Conservation (phyloP, 2,113 vertebrate species). For the Peromyscus polionotus region DNA sequence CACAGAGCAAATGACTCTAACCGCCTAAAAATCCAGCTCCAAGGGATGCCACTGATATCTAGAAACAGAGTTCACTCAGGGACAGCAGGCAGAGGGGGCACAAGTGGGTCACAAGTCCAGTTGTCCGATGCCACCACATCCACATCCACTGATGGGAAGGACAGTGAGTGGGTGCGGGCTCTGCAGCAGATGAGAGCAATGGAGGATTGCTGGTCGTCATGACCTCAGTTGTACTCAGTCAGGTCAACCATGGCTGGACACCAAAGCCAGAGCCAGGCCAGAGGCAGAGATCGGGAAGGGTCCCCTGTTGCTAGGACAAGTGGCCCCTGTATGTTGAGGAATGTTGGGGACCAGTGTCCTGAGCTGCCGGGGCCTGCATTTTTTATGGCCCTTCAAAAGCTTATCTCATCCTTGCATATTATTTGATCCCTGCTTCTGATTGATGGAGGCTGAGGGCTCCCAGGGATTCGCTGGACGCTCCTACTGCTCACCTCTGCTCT, state of each 20-base stretch:
- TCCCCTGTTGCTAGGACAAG: background rate
- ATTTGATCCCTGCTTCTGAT: background rate
- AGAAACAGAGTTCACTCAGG: background rate
- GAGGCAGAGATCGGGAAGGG: background rate
- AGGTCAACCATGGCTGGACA: background rate
- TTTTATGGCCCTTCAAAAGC: background rate
- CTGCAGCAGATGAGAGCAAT: background rate
- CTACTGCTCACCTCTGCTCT: background rate
- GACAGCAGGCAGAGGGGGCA: background rate
- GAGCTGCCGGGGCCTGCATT: background rate
- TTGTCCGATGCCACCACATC: background rate
- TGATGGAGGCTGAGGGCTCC: background rate
- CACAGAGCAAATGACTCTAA: background rate
- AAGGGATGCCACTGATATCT: background rate
- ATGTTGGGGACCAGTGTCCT: background rate
- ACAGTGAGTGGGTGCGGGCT: too few relatives aligned
- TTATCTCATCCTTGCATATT: background rate
- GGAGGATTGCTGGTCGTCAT: background rate
- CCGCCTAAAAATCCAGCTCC: background rate
- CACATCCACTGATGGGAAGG: background rate
- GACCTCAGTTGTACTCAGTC: background rate
- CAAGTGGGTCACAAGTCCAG: background rate
- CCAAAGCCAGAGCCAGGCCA: background rate
- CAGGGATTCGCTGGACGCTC: background rate
- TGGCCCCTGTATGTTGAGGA: background rate